These are phyloP conservation scores for Lepidurus packardi DNA, from an alignment of 1,140 invertebrate species.

Conservation along the genomic window DNA sequence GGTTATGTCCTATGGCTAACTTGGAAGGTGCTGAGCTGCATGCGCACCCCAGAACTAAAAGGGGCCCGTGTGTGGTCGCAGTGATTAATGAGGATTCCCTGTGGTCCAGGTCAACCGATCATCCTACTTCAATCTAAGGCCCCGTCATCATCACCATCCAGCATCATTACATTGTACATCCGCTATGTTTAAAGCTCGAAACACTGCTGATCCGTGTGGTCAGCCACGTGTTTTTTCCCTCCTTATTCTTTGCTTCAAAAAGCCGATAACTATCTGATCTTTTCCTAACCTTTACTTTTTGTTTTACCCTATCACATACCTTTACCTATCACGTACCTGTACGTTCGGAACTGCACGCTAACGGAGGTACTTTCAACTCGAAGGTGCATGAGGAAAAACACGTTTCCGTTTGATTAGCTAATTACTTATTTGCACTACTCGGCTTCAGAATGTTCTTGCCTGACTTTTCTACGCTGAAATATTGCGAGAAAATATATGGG, in stretches of 20 bases:
- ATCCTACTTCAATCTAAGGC: background rate
- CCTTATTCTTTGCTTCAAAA: too few relatives aligned
- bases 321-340: too few relatives aligned
- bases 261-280: too few relatives aligned
- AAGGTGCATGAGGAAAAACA: too few relatives aligned
- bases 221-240: too few relatives aligned
- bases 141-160: slow-evolving; percentile 13
- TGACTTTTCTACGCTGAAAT: background rate
- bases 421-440: background rate
- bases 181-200: background rate
- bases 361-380: too few relatives aligned
- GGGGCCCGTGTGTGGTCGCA: slow-evolving; percentile 30
- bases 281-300: too few relatives aligned
- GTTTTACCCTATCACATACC: too few relatives aligned
- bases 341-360: too few relatives aligned
- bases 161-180: background rate
- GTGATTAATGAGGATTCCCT: slow-evolving; percentile 33
- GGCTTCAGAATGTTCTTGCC: background rate
- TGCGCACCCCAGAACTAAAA: background rate
- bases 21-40: slow-evolving; percentile 3
- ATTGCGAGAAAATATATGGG: background rate
- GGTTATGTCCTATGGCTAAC: background rate
- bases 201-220: too few relatives aligned
- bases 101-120: slow-evolving; percentile 27
- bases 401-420: too few relatives aligned